Base-by-base conservation (phyloP, 2,888 invertebrate genomes). In the Cabera pusaria region DNA sequence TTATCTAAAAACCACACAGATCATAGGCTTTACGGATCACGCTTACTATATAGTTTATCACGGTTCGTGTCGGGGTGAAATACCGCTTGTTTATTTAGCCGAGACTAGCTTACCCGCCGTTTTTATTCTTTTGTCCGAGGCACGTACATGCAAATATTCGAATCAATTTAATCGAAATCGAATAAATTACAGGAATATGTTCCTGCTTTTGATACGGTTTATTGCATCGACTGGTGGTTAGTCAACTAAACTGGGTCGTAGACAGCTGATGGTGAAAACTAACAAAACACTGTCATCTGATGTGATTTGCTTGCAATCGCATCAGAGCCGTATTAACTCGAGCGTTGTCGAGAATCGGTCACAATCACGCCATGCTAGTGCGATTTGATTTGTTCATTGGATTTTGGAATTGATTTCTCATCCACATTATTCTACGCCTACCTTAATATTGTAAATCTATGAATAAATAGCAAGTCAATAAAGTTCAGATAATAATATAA, bases 251-350 rank as follows among this genome's bases (percentile, higher is more conserved):
- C 32, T 34, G 41, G 28, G 36, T 44, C 37, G 41, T 35, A 40
- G 44, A 34, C 19, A 32, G 20, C 12, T 35, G 25, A 21, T 36
- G 40, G 50, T 49, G 46, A 59, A 59, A 56, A 60, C 53, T n/a
- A n/a, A n/a, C n/a, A n/a, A n/a, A n/a, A 56, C 44, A 56, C 41
- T 44, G 46, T 50, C 54, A 52, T 56, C 52, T 59, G 53, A 64
- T 65, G 59, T 65, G 66, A 71, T 68, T 69, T 56, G 50, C 48
- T 48, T 45, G 52, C 45, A 56, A 62, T 62, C 59, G 59, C 52
- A 56, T 64, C 64, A 70, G 64, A 67, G 45, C 45, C 45, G 59
- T 59, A 67, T 65, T 66, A 69, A 68, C 63, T 68, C 56, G 53
- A 64, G 54, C 65, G 57, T 59, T 39, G 32, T 38, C 48, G 49